Conservation (phyloP, 2,113 vertebrate genomes). For the Hemibagrus wyckioides region DNA sequence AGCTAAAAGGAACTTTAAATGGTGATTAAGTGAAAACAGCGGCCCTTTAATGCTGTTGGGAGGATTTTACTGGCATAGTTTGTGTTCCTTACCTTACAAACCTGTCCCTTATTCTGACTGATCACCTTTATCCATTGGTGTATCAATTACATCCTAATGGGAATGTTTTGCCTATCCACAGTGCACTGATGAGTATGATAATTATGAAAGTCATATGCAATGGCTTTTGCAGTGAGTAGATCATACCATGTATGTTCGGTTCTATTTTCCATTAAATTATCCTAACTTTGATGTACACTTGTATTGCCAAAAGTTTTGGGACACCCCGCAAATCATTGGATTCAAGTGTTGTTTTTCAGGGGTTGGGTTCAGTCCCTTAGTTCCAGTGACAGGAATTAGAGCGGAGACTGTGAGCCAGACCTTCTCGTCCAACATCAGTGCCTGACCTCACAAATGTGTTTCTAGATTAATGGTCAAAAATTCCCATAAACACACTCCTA, state of each 20-base stretch:
- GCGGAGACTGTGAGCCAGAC: no score
- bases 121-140: neutral
- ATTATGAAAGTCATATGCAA: neutral
- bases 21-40: neutral
- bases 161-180: neutral
- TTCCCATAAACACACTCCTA: no score
- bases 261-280: neutral
- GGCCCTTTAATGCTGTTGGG: neutral
- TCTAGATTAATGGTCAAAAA: no score
- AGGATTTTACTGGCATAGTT: neutral
- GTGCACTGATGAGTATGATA: neutral
- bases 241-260: no score
- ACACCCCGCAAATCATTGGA: no score
- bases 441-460: no score
- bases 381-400: no score
- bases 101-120: neutral
- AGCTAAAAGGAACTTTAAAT: neutral
- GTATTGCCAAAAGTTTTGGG: no score
- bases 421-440: no score
- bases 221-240: neutral
- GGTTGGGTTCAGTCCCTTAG: no score
- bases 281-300: neutral
- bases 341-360: no score
- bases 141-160: neutral
- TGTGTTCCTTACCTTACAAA: neutral